Evolutionary conservation across 2,113 vertebrate genomes (phyloP).

Genomic region (Empidonax alnorum): DNA sequence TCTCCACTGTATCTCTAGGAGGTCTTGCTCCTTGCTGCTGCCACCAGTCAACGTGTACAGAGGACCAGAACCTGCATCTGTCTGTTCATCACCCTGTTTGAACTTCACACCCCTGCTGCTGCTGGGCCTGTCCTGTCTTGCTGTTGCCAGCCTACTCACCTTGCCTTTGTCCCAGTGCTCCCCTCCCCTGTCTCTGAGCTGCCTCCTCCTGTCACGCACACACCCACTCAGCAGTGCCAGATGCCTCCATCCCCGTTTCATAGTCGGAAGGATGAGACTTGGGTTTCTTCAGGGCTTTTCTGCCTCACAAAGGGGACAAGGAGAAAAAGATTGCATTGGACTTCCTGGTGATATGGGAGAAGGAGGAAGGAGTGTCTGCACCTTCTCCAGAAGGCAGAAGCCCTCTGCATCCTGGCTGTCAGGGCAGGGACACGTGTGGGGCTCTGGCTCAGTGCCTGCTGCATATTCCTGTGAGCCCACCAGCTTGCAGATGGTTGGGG

Average conservation of each 20-base stretch:
- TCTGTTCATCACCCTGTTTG: neutral
- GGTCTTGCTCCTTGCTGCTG: neutral
- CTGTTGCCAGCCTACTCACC: conserved; percentile 1
- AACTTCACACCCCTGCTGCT: neutral
- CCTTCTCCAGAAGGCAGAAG: neutral
- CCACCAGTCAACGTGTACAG: fast-evolving
- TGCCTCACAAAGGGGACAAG: neutral
- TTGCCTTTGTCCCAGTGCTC: neutral
- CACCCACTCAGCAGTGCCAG: neutral
- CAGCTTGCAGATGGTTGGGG: neutral
- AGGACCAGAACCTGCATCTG: neutral
- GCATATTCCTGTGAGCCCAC: neutral
- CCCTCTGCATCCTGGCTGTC: neutral
- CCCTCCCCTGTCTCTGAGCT: neutral
- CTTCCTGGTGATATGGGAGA: neutral
- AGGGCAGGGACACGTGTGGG: fast-evolving
- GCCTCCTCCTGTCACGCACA: neutral
- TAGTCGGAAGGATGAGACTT: neutral
- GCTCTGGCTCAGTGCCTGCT: neutral
- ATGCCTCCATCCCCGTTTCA: fast-evolving
- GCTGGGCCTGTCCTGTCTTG: neutral
- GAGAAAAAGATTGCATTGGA: fast-evolving
- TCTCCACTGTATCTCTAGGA: neutral
- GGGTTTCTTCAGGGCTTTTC: neutral
- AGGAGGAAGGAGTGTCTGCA: neutral